Base-by-base conservation (phyloP, 2,797 vertebrate genomes). In the Melanotaenia nigrans region DNA sequence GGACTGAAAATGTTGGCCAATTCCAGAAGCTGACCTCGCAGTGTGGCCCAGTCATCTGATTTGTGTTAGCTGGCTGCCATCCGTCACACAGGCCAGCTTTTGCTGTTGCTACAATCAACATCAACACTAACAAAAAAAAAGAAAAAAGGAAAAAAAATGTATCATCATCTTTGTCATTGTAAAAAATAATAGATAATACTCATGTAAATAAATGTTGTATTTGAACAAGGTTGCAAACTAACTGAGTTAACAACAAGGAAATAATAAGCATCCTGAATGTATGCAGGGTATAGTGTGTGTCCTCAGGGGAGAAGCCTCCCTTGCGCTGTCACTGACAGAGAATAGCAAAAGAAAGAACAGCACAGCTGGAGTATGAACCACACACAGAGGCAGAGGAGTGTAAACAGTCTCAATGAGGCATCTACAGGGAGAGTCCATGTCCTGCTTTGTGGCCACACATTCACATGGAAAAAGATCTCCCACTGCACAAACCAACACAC, bases 31-130 rank as follows among this genome's bases (percentile, higher is more conserved):
- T 91, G 89, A 92, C 89, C 87, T 89, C 83, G 66, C 79, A 83
- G 81, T 55, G 35, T 81, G 84, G 78, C 79, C 87, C 83, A 78
- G 90, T 90, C 90, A 91, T 85, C 84, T 89, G 90, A 91, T 86
- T 86, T 70, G 78, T 81, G 89, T 92, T 91, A 88, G 85, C 87
- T 85, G 75, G 82, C 85, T 87, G 90, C 82, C 85, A 85, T 83
- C 77, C 51, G 55, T 82, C 85, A 89, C 87, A 90, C 82, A 86
- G 83, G 75, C 85, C 80, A 76, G 85, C 82, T 77, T 77, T 83
- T 56, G 55, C 63, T 60, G 69, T 54, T 67, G 73, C 71, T 73
- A 79, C 83, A 81, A 71, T 65, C 61, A 73, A 68, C 68, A 67
- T 53, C 35, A 64, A 25, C 40, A 18, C 72, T 65, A 56, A 42